Conservation (phyloP, 2,888 invertebrate species). For the Drepana falcataria region DNA sequence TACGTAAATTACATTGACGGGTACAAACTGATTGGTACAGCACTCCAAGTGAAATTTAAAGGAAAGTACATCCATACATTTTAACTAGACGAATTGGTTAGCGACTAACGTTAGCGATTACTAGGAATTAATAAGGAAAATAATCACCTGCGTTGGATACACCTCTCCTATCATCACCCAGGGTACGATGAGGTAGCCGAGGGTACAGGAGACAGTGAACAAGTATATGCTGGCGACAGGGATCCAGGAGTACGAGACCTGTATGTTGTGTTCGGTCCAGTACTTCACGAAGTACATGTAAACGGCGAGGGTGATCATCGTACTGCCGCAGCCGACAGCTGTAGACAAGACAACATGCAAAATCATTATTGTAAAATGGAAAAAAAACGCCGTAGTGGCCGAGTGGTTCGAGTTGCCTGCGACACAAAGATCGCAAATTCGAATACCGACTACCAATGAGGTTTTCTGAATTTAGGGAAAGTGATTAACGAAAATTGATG, state of each 20-base stretch:
- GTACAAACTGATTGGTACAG: too few relatives aligned
- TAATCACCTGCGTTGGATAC: conserved; percentile 80
- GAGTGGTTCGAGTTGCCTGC: too few relatives aligned
- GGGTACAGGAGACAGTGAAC: conserved; percentile 80
- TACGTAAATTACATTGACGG: too few relatives aligned
- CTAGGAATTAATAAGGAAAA: background rate
- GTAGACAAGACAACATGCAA: conserved; percentile 12
- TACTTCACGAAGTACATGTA: conserved; percentile 79
- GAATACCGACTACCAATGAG: too few relatives aligned
- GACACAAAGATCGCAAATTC: too few relatives aligned
- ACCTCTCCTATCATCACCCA: conserved; percentile 88
- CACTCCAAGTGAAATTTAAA: too few relatives aligned
- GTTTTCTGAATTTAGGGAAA: too few relatives aligned
- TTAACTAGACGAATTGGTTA: too few relatives aligned
- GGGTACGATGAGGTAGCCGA: conserved; percentile 83
- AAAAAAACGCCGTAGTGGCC: too few relatives aligned
- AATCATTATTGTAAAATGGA: background rate
- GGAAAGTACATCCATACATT: too few relatives aligned
- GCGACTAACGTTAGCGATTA: too few relatives aligned
- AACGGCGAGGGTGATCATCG: conserved; percentile 79
- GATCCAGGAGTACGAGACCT: conserved; percentile 76
- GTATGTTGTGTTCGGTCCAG: conserved; percentile 63
- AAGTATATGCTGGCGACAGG: conserved; percentile 80
- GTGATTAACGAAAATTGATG: too few relatives aligned
- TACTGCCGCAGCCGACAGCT: conserved; percentile 80